Percentiles rank a stretch among this genome's conserved stretches.
These are phyloP conservation scores for Drosophila eugracilis DNA, from an alignment of 1,140 invertebrate genomes.

Conservation along the genomic window DNA sequence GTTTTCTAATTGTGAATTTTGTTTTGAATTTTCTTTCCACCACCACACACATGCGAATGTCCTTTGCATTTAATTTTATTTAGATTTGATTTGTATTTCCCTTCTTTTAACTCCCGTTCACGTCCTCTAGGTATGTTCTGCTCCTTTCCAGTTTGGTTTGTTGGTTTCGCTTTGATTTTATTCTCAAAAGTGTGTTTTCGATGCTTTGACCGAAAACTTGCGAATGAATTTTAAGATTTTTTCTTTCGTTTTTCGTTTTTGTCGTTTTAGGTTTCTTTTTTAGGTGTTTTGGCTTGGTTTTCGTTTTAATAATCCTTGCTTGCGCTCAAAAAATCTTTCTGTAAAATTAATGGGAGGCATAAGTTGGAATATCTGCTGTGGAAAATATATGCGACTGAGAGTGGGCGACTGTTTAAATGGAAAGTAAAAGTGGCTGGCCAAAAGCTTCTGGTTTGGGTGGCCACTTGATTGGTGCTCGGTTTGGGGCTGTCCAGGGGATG, in stretches of 20 bases:
- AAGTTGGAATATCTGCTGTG: slow-evolving; percentile 40
- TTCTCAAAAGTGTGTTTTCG: slow-evolving; percentile 63
- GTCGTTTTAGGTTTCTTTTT: slow-evolving; percentile 51
- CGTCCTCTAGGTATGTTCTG: slow-evolving; percentile 31
- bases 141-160: slow-evolving; percentile 36
- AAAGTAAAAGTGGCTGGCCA: slow-evolving; percentile 78
- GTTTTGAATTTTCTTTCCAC: slow-evolving; percentile 85
- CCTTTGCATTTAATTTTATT: slow-evolving; percentile 84
- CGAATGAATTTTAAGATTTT: slow-evolving; percentile 54
- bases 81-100: slow-evolving; percentile 67
- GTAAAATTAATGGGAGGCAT: slow-evolving; percentile 54
- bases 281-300: slow-evolving; percentile 59
- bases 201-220: slow-evolving; percentile 54
- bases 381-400: not conserved
- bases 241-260: slow-evolving; percentile 43
- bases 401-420: slow-evolving; percentile 40
- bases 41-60: slow-evolving; percentile 85
- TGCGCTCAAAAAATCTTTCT: slow-evolving; percentile 84
- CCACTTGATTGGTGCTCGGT: slow-evolving; percentile 78
- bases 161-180: slow-evolving; percentile 60
- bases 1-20: slow-evolving; percentile 85
- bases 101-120: slow-evolving; percentile 29
- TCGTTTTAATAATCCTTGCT: slow-evolving; percentile 78
- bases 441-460: slow-evolving; percentile 72
- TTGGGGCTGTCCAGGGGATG: slow-evolving; percentile 48